A percentile compares a stretch with the other conserved stretches of the same genome.
phyloP scores from a whole-genome alignment of 2,797 vertebrate genomes.

The Tinamus major region DNA sequence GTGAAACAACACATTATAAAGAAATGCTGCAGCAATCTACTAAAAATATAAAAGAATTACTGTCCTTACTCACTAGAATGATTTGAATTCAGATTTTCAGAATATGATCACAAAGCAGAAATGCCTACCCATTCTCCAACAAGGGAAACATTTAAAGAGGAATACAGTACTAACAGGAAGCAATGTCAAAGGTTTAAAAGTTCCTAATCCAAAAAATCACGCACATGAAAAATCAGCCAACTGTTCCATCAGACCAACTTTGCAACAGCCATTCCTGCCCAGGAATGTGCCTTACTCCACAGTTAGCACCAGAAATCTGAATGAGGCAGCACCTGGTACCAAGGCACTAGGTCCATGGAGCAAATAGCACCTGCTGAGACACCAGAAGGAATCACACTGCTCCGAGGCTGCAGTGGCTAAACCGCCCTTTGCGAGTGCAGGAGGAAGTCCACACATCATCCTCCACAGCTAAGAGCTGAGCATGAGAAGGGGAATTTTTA shows the following conservation, averaged over 20 bases:
- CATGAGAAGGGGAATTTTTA: neutral
- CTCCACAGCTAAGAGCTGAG: neutral
- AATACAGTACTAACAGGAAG: neutral
- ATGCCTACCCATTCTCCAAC: neutral
- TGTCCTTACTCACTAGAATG: neutral
- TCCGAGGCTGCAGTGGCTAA: neutral
- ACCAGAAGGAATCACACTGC: neutral
- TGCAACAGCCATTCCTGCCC: neutral
- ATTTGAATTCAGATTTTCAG: neutral
- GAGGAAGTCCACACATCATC: neutral
- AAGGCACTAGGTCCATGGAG: fast-evolving
- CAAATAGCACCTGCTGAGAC: neutral
- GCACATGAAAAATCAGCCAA: neutral
- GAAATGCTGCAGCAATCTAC: neutral
- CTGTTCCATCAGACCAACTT: fast-evolving
- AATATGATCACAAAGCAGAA: neutral
- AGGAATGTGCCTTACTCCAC: neutral
- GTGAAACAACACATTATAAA: neutral
- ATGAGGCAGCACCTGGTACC: neutral
- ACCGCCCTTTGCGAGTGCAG: neutral
- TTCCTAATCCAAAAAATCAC: neutral
- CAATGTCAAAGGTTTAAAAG: neutral
- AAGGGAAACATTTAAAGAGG: neutral
- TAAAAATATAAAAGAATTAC: neutral
- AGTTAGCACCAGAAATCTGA: neutral